Conservation (phyloP, 2,113 vertebrate species). For the Xiphorhynchus elegans region DNA sequence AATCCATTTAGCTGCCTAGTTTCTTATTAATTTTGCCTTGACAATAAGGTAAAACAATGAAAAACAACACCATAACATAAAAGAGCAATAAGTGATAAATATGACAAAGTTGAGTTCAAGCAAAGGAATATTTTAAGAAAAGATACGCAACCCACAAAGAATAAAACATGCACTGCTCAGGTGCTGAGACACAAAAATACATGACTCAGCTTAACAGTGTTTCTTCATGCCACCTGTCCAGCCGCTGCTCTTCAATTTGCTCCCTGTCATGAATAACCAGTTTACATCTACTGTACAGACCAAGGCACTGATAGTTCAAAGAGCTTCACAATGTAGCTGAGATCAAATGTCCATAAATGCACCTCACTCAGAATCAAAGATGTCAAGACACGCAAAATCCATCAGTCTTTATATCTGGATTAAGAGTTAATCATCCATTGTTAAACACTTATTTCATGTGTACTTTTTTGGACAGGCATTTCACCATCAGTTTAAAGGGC, state of each 20-base stretch:
- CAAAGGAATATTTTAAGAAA: background rate
- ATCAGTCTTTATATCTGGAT: background rate
- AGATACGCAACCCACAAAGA: background rate
- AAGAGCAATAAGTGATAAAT: background rate
- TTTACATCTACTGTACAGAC: background rate
- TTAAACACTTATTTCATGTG: background rate
- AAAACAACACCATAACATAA: background rate
- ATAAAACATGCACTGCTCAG: background rate
- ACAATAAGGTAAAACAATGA: background rate
- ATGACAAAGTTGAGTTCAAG: background rate
- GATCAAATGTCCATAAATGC: background rate
- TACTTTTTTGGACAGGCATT: background rate
- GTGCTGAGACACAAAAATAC: background rate
- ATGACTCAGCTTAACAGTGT: background rate
- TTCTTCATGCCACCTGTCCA: background rate
- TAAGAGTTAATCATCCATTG: background rate
- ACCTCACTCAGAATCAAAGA: background rate
- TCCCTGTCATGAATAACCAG: background rate
- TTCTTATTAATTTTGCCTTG: conserved; percentile 1
- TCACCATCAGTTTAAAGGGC: background rate
- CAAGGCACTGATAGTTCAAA: background rate
- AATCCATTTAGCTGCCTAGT: background rate
- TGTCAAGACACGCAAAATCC: background rate
- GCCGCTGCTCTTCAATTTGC: background rate
- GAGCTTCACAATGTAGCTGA: background rate